Conservation (phyloP, 2,113 vertebrate species). For the Phyllostomus hastatus region DNA sequence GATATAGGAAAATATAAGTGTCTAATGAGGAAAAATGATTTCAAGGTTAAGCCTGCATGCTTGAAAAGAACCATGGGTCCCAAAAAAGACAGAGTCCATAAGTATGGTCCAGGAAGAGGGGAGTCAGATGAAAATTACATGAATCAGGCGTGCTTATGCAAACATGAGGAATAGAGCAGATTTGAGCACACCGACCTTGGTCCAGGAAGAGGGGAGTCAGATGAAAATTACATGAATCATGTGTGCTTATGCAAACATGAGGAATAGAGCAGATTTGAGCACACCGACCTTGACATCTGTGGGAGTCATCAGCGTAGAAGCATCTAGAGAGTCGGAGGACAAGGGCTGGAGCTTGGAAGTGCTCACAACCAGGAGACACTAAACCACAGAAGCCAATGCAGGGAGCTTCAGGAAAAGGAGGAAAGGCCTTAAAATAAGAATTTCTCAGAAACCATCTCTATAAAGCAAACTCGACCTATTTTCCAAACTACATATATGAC, state of each 20-base stretch:
- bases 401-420: background rate
- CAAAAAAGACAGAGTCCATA: background rate
- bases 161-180: background rate
- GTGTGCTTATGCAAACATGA: background rate
- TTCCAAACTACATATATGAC: background rate
- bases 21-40: background rate
- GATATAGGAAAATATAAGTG: background rate
- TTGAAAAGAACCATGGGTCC: background rate
- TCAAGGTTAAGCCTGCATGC: background rate
- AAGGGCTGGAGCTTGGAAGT: background rate
- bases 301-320: background rate
- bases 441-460: background rate
- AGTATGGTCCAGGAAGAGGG: background rate
- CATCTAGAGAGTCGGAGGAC: background rate
- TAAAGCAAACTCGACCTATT: slow-evolving; percentile 1
- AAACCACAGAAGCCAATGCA: background rate
- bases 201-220: background rate
- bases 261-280: background rate
- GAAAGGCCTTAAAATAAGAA: background rate
- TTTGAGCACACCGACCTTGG: background rate
- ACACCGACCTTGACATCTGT: background rate
- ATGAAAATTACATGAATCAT: background rate
- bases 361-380: background rate
- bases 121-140: background rate
- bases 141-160: background rate